Base-by-base conservation (phyloP, 2,888 invertebrate genomes). In the Zelleria hepariella region DNA sequence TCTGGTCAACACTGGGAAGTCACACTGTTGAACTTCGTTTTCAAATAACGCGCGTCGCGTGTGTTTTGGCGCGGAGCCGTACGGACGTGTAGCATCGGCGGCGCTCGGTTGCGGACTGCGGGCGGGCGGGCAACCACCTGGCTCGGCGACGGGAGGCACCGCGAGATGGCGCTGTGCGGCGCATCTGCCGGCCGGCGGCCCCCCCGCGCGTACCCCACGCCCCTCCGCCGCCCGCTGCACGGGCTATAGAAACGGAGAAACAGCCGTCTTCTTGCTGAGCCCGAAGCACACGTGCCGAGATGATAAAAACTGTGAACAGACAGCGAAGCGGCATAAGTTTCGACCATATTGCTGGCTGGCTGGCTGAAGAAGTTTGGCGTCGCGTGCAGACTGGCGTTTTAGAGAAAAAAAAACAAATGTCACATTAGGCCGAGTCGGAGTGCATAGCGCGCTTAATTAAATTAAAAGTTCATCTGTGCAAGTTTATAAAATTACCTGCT, bases 141-240 rank as follows among this genome's bases (percentile, higher is more conserved):
- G 81, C 80, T 75, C 67, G 67, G 68, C 72, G 67, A 66, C 67
- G 68, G 68, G 32, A 2, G 32, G 15, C 1, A 1, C 74, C 87
- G 77, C 80, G 78, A 87, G 87, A 87, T 87, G 87, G 87, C 86
- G 86, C 77, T 86, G 86, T 71, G 79, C 78, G 86, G 79, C 86
- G 85, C 87, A 87, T 86, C 87, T 87, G 85, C 83, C 82, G 74
- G 66, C 67, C 68, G 63, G 64, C 66, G 65, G 63, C 69, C 64
- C 73, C 65, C 72, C 72, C 70, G 53, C 66, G 60, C 67, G 42
- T 66, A 42, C 62, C 51, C 59, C 65, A 59, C 67, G 62, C 70
- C 68, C 68, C 67, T 32, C 67, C 63, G 68, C 65, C 71, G 67
- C 27, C 5, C 27, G 27, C 20, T 48, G 74, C 84, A 86, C 83